Evolutionary conservation across 2,888 invertebrate genomes (phyloP).

Genomic region (Ceriagrion tenellum): DNA sequence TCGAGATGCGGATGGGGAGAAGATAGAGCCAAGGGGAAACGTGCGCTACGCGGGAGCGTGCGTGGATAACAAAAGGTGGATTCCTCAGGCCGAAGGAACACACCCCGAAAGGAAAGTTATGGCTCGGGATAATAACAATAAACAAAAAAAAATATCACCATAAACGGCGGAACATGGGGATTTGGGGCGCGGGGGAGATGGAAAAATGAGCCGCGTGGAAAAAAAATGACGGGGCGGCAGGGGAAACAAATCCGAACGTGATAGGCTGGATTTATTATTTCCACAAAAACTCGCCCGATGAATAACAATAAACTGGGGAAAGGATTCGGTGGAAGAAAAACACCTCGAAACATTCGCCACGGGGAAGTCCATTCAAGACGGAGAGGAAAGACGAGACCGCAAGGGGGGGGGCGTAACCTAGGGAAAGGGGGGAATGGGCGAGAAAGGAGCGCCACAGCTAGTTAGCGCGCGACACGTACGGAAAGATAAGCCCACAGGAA

Average conservation of each 20-base stretch:
- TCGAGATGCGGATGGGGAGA: background rate
- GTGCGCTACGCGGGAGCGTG: background rate
- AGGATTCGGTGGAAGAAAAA: background rate
- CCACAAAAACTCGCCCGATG: background rate
- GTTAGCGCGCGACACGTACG: constrained; percentile 36
- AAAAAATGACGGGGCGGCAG: background rate
- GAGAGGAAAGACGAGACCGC: background rate
- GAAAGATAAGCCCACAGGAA: background rate
- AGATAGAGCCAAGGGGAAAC: background rate
- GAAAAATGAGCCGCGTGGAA: background rate
- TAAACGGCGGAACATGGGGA: background rate
- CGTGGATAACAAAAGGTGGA: constrained; percentile 3
- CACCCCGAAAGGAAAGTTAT: constrained; percentile 23
- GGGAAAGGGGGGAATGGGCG: background rate
- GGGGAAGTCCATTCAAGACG: background rate
- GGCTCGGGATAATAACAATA: constrained; percentile 5
- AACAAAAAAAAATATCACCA: constrained; percentile 17
- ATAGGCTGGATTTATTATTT: constrained; percentile 11
- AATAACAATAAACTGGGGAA: constrained; percentile 27
- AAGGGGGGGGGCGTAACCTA: background rate
- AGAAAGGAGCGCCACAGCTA: background rate
- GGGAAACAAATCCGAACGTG: constrained; percentile 15
- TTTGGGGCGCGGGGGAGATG: background rate
- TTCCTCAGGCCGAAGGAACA: background rate
- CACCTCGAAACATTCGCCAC: background rate